Evolutionary conservation across 2,888 invertebrate species (phyloP).

Genomic region (Dicroscelio sp.): DNA sequence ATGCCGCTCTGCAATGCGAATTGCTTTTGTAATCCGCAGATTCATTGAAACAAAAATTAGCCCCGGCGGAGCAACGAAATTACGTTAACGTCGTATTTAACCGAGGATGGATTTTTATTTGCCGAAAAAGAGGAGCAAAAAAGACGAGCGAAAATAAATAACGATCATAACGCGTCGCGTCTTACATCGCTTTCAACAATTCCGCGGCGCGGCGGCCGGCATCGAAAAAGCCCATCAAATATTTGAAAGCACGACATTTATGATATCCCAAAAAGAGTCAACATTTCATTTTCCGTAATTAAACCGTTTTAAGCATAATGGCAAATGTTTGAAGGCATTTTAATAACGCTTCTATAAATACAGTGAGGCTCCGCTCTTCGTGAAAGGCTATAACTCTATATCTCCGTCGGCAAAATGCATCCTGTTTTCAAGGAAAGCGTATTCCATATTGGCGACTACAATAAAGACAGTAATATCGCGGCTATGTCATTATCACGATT

Average conservation of each 20-base stretch:
- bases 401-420: conserved; percentile 72
- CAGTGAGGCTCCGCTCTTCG: conserved; percentile 38
- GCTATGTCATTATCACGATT: conserved; percentile 80
- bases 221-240: conserved; percentile 64
- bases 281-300: conserved; percentile 78
- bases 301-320: conserved; percentile 77
- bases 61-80: neutral
- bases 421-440: conserved; percentile 79
- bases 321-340: conserved; percentile 77
- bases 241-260: conserved; percentile 67
- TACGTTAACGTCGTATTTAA: conserved; percentile 41
- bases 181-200: conserved; percentile 46
- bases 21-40: conserved; percentile 44
- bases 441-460: conserved; percentile 79
- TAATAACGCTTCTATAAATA: conserved; percentile 80
- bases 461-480: conserved; percentile 79
- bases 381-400: conserved; percentile 72
- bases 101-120: conserved; percentile 10
- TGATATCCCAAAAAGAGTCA: conserved; percentile 69
- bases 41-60: conserved; percentile 45
- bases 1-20: conserved; percentile 14
- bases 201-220: neutral
- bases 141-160: too few relatives aligned
- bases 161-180: conserved; percentile 16
- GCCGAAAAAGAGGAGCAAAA: conserved; percentile 10